Conservation (phyloP, 2,113 vertebrate genomes). For the Rhabdomys dilectus region DNA sequence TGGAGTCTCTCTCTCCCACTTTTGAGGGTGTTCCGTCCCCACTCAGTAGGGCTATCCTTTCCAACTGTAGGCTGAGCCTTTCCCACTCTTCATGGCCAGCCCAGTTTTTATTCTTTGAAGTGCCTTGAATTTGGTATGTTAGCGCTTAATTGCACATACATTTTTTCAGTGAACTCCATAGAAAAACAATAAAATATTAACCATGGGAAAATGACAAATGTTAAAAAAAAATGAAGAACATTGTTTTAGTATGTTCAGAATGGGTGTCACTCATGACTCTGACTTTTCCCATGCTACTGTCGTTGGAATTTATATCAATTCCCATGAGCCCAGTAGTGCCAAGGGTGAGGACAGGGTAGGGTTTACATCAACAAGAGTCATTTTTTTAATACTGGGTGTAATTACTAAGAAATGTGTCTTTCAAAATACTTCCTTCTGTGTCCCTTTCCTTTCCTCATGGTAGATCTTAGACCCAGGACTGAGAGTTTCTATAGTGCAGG, state of each 20-base stretch:
- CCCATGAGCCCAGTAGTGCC: neutral
- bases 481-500: rapidly evolving
- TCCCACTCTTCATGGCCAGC: neutral
- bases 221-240: neutral
- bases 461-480: neutral
- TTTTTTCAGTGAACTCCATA: neutral
- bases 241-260: neutral
- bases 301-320: neutral
- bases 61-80: neutral
- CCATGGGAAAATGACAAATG: neutral
- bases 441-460: neutral
- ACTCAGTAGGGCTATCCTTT: rapidly evolving
- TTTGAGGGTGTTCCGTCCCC: neutral
- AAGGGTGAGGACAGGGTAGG: neutral
- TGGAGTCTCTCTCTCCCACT: no score
- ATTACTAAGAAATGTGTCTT: constrained; percentile 7
- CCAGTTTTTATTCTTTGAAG: neutral
- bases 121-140: no score
- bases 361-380: neutral
- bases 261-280: neutral
- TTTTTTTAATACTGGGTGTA: neutral
- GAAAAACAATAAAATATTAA: neutral
- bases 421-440: neutral
- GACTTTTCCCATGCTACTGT: neutral
- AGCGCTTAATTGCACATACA: neutral